phyloP scores from a whole-genome alignment of 2,888 invertebrate genomes.

The Sussaba pulchella region DNA sequence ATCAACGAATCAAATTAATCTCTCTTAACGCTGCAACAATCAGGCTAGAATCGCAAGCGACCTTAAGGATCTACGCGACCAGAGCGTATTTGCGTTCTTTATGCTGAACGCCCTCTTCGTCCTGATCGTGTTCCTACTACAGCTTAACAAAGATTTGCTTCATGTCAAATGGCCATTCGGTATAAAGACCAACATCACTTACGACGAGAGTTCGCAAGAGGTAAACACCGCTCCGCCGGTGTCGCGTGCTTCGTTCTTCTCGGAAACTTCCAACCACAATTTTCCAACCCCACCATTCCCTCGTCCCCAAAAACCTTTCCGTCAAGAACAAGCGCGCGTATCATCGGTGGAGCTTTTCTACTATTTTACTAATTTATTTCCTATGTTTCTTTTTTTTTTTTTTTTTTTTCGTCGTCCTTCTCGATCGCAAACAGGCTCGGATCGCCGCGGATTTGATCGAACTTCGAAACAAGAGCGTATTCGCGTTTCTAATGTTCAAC shows the following conservation, averaged over 20 bases:
- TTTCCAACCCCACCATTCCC: not conserved
- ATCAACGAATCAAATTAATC: constrained; percentile 45
- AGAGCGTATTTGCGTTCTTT: constrained; percentile 98
- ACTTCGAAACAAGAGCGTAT: constrained; percentile 98
- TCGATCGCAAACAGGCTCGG: constrained; percentile 90
- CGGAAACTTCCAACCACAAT: constrained; percentile 8
- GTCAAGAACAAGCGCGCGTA: constrained; percentile 60
- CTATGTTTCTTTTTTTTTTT: constrained; percentile 83
- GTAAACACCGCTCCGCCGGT: constrained; percentile 86
- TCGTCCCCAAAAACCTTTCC: constrained; percentile 20
- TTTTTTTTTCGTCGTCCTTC: no score
- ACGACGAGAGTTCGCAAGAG: constrained; percentile 95
- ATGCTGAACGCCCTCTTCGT: constrained; percentile 99
- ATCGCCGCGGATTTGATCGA: constrained; percentile 96
- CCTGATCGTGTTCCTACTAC: constrained; percentile 98
- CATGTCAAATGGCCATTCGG: constrained; percentile 98
- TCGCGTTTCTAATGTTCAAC: constrained; percentile 99
- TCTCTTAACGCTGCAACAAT: constrained; percentile 76
- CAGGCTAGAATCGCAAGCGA: constrained; percentile 96
- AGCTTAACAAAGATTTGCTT: constrained; percentile 98
- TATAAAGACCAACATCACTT: constrained; percentile 96
- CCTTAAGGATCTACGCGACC: constrained; percentile 97
- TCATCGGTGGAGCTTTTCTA: constrained; percentile 75
- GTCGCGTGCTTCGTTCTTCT: constrained; percentile 62
- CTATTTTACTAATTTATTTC: constrained; percentile 77